These are phyloP conservation scores for Lasius platythorax DNA, from an alignment of 2,888 invertebrate genomes.

Conservation along the genomic window DNA sequence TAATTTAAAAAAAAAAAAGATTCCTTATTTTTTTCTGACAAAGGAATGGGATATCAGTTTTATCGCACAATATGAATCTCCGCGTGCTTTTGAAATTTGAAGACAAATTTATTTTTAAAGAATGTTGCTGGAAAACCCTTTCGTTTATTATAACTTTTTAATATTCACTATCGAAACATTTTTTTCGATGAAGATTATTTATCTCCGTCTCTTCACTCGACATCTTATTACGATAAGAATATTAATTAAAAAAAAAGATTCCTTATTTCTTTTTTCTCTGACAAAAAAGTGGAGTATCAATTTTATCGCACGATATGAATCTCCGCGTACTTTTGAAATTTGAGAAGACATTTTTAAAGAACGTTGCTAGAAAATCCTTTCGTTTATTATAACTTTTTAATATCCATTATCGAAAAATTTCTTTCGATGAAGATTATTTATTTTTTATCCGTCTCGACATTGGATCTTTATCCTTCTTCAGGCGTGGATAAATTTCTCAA, in stretches of 20 bases:
- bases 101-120: background rate
- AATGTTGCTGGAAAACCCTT: background rate
- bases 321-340: no score
- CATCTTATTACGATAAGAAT: no score
- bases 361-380: background rate
- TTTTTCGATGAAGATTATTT: background rate
- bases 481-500: background rate
- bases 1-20: conserved; percentile 14
- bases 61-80: background rate
- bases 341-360: background rate
- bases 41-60: conserved; percentile 15
- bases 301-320: no score
- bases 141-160: background rate
- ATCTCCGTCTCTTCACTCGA: background rate
- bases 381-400: background rate
- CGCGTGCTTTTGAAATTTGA: no score
- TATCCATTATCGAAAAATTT: background rate
- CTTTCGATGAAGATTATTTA: background rate
- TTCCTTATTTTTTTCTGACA: background rate
- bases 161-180: background rate
- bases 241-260: no score
- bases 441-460: background rate
- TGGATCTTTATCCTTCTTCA: background rate
- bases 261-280: no score
- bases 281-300: no score